These are phyloP conservation scores for Zosterops japonicus DNA, from an alignment of 2,113 vertebrate genomes.

Conservation along the genomic window DNA sequence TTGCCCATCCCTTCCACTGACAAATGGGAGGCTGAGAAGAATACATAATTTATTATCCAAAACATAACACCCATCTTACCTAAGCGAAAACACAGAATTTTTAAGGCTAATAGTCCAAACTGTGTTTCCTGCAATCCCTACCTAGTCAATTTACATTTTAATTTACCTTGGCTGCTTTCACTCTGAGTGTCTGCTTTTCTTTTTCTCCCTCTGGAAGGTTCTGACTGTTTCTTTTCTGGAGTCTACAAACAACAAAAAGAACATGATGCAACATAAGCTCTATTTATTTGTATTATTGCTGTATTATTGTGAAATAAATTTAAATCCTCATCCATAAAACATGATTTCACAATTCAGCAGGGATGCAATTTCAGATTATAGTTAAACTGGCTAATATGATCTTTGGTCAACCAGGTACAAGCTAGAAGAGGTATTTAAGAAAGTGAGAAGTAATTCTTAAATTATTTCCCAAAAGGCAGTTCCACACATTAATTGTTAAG, in stretches of 20 bases:
- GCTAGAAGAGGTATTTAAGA: not conserved
- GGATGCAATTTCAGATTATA: not conserved
- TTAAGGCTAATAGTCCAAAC: not conserved
- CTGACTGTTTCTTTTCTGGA: conserved; percentile 95
- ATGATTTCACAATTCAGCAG: not conserved
- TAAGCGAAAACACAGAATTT: not conserved
- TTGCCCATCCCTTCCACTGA: not conserved
- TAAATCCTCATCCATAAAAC: conserved; percentile 21
- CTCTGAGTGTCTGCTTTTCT: conserved; percentile 96
- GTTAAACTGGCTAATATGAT: not conserved
- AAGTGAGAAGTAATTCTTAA: not conserved
- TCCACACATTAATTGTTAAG: not conserved
- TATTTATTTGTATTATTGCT: not conserved
- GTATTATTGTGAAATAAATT: not conserved
- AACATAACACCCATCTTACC: not conserved
- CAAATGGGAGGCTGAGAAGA: not conserved
- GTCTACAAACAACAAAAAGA: conserved; percentile 80
- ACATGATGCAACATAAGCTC: not conserved
- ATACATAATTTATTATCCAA: not conserved
- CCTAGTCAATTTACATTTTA: not conserved
- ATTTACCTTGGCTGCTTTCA: conserved; percentile 96
- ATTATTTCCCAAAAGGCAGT: not conserved
- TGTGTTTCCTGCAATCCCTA: not conserved
- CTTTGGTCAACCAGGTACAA: not conserved
- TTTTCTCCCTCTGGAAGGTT: conserved; percentile 93